Percentiles rank a stretch among this genome's conserved stretches.
phyloP scores from a whole-genome alignment of 2,888 invertebrate species.

The Conchocele bisecta region DNA sequence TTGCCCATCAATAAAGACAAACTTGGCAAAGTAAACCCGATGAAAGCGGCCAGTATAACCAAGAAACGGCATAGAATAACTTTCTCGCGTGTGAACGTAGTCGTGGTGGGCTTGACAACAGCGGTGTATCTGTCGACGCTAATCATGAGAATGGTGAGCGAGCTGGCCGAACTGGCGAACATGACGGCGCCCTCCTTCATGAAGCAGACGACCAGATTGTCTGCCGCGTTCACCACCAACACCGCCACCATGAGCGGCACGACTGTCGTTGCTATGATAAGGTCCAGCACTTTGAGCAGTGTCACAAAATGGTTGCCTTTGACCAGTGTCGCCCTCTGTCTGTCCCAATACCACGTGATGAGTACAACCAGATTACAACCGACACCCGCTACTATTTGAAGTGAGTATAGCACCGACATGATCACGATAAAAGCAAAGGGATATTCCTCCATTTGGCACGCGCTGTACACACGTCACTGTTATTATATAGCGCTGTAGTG shows the following conservation, averaged over 20 bases:
- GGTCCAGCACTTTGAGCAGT: slow-evolving; percentile 38
- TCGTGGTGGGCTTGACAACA: slow-evolving; percentile 38
- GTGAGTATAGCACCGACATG: slow-evolving; percentile 15
- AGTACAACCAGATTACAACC: slow-evolving; percentile 35
- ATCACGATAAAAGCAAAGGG: slow-evolving; percentile 27
- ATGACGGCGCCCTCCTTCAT: slow-evolving; percentile 48
- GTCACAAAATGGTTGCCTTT: slow-evolving; percentile 29
- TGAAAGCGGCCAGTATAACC: slow-evolving; percentile 23
- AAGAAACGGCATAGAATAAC: slow-evolving; percentile 18
- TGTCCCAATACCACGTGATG: slow-evolving; percentile 24
- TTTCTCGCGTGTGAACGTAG: slow-evolving; percentile 19
- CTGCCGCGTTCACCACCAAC: slow-evolving; percentile 22
- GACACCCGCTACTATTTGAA: slow-evolving; percentile 31
- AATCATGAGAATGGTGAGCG: slow-evolving; percentile 39
- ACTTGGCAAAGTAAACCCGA: slow-evolving; percentile 30
- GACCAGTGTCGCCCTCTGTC: not conserved
- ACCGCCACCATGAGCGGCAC: slow-evolving; percentile 35
- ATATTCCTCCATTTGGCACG: slow-evolving; percentile 11
- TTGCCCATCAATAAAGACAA: slow-evolving; percentile 30
- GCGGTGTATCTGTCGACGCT: slow-evolving; percentile 52
- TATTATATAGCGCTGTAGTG: too few species aligned
- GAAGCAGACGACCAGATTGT: slow-evolving; percentile 31
- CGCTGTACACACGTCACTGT: too few species aligned
- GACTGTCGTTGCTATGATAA: slow-evolving; percentile 28
- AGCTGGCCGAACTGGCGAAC: slow-evolving; percentile 48